Conservation (phyloP, 2,797 vertebrate species). For the Aphelocoma californica region DNA sequence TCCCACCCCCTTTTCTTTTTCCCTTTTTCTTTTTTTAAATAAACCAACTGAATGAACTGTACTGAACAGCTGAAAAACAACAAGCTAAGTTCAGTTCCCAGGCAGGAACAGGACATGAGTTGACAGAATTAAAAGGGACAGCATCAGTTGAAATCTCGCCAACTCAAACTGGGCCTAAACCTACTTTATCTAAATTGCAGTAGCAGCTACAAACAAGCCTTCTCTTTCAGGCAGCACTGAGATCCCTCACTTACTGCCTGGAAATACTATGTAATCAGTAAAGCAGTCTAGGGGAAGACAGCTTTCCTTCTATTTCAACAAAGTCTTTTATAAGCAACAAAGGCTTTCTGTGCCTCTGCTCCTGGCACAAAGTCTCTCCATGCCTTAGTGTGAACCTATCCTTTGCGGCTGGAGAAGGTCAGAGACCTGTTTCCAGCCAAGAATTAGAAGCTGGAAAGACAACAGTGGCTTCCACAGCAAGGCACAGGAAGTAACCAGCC, state of each 20-base stretch:
- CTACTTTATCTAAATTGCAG: constrained; percentile 36
- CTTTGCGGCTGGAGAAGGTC: background rate
- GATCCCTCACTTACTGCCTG: constrained; percentile 8
- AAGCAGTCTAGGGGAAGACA: background rate
- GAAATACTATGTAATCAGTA: constrained; percentile 14
- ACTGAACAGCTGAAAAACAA: constrained; percentile 42
- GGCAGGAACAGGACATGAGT: constrained; percentile 18
- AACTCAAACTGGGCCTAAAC: constrained; percentile 28
- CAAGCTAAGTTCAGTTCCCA: constrained; percentile 10
- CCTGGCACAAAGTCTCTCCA: background rate
- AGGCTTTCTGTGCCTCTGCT: constrained; percentile 51
- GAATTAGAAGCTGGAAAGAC: background rate
- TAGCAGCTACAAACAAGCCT: constrained; percentile 40
- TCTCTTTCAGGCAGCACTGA: constrained; percentile 13
- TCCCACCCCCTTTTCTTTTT: accelerated
- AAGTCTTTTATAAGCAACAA: constrained; percentile 38
- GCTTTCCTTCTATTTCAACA: constrained; percentile 37
- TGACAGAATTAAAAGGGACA: constrained; percentile 55
- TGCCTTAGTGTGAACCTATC: background rate
- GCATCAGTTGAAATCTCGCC: constrained; percentile 29
- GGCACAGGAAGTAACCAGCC: background rate
- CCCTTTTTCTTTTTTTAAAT: background rate
- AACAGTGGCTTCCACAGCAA: background rate
- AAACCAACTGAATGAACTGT: constrained; percentile 16
- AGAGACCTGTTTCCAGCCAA: constrained; percentile 1